These are phyloP conservation scores for Zaprionus camerounensis DNA, from an alignment of 1,140 invertebrate species.

Conservation along the genomic window DNA sequence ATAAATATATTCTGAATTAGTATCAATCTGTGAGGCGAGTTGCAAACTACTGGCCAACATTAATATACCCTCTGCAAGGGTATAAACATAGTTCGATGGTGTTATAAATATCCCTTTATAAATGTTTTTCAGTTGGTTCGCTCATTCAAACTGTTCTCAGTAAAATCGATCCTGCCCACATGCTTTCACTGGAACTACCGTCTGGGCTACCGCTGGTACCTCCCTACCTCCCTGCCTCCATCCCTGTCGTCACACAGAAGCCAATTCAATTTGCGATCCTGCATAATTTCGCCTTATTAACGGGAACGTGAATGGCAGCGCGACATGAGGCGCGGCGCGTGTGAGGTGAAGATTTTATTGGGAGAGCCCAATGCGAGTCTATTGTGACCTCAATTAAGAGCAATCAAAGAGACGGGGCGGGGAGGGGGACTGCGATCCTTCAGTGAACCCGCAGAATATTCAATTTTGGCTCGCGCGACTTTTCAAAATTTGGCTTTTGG, in stretches of 20 bases:
- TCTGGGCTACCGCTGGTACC: not conserved
- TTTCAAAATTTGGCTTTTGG: slow-evolving; percentile 14
- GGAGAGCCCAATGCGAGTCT: not conserved
- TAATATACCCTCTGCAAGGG: no score
- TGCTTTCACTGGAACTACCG: slow-evolving; percentile 17
- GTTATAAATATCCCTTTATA: no score
- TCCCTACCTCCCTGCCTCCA: not conserved
- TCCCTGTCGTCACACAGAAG: not conserved
- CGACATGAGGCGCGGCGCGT: slow-evolving; percentile 49
- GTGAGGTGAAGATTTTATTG: slow-evolving; percentile 47
- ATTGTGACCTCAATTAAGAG: slow-evolving; percentile 66
- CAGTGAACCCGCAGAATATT: slow-evolving; percentile 60
- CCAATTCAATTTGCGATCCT: slow-evolving; percentile 52
- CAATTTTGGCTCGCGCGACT: slow-evolving; percentile 38
- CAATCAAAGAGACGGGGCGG: slow-evolving; percentile 12
- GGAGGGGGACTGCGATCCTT: slow-evolving; percentile 48
- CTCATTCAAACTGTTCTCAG: slow-evolving; percentile 4
- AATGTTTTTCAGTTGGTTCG: no score
- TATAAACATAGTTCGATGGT: no score
- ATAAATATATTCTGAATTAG: no score
- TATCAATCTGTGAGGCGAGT: no score
- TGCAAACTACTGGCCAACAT: no score
- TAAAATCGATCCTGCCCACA: slow-evolving; percentile 68
- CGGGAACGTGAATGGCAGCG: not conserved
- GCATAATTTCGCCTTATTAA: slow-evolving; percentile 53